Evolutionary conservation across 2,888 invertebrate species (phyloP).

Genomic region (Cephus runcator): DNA sequence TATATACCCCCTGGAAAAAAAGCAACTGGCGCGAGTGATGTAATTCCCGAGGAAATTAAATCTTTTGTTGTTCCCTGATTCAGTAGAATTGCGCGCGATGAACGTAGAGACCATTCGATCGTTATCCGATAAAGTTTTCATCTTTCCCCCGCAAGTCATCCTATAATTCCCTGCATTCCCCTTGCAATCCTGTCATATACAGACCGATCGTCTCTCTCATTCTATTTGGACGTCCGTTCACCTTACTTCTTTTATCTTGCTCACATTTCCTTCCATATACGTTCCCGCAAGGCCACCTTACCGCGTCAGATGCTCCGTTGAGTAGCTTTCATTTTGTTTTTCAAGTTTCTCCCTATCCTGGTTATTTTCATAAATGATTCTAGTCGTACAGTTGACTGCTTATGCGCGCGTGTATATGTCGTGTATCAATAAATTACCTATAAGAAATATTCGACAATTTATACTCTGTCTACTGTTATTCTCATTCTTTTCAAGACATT

Average conservation of each 20-base stretch:
- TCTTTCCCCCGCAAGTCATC: neutral
- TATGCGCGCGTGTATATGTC: neutral
- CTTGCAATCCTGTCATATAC: neutral
- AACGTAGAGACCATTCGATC: conserved; percentile 20
- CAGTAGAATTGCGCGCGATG: neutral
- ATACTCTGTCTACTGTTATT: neutral
- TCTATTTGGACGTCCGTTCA: neutral
- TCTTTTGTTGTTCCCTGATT: neutral
- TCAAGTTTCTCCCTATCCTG: neutral
- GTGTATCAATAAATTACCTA: conserved; percentile 12
- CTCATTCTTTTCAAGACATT: neutral
- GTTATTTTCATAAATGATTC: neutral
- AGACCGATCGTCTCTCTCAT: neutral
- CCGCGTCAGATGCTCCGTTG: conserved; percentile 38
- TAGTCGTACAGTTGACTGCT: neutral
- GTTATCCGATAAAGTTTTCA: neutral
- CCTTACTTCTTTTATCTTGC: neutral
- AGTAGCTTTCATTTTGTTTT: neutral
- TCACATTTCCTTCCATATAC: neutral
- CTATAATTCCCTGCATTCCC: neutral
- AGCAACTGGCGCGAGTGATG: neutral
- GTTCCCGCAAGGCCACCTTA: conserved; percentile 47
- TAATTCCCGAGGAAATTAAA: neutral
- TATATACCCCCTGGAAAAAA: neutral
- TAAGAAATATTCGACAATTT: conserved; percentile 8